Base-by-base conservation (phyloP, 2,113 vertebrate genomes). In the Eublepharis macularius region DNA sequence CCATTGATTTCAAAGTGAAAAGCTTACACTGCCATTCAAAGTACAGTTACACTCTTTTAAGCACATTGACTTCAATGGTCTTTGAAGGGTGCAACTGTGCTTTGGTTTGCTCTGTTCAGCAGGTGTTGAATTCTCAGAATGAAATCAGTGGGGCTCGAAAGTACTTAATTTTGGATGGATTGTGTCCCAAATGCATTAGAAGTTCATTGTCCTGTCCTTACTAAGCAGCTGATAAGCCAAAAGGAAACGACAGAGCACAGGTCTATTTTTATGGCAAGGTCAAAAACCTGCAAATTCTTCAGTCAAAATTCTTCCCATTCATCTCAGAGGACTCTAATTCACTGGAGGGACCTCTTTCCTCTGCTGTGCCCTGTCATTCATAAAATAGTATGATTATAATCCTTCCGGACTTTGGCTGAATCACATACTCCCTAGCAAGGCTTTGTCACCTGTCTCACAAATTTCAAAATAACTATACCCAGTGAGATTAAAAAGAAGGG, bases 391-490 rank as follows among this genome's bases (percentile, higher is more conserved):
- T 29, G 19, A 79, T 82, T 90, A 86, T 88, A 88, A 90, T 91
- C 88, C 91, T 83, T 92, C 89, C 90, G 83, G 84, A 92, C 92
- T 92, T 92, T 41, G 12, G 63, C 65, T 89, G 72, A 76, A 92
- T 90, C 81, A 2, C 11, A 16, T 51, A 81, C 89, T 94, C 88
- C 91, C 91, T 57, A 76, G 74, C 36, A 92, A 83, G 63, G 0
- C 70, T 2, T 87, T 69, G 57, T 89, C 87, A 86, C 93, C 88
- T 92, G 91, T 90, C 89, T 90, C 91, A 90, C 81, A 75, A 86
- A 95, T 96, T 92, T 95, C 90, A 95, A 95, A 94, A 92, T 91
- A 94, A 91, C 93, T 94, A 87, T 76, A 92, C 90, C 90, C 94
- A 94, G 87, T 93, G 90, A 95, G 86, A 91, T 92, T 90, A 92